These are phyloP conservation scores for Leucoma salicis DNA, from an alignment of 2,888 invertebrate genomes.

Conservation along the genomic window DNA sequence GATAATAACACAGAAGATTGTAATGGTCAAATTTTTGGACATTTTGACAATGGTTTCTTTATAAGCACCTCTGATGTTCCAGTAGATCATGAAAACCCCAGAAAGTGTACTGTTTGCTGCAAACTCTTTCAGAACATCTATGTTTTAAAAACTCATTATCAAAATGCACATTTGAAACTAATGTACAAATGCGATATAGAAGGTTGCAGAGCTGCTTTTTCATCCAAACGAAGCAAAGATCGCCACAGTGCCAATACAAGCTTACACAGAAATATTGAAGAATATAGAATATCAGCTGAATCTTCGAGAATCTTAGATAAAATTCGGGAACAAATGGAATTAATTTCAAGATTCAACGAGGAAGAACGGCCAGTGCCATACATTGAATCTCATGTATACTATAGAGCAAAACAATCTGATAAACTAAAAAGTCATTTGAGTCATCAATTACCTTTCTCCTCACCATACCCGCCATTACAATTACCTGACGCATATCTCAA, in stretches of 20 bases:
- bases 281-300: slow-evolving; percentile 64
- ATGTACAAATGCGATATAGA: slow-evolving; percentile 98
- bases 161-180: slow-evolving; percentile 96
- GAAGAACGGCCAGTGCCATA: slow-evolving; percentile 84
- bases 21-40: slow-evolving; percentile 85
- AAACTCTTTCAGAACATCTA: slow-evolving; percentile 97
- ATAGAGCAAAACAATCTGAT: slow-evolving; percentile 62
- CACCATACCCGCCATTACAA: slow-evolving; percentile 62
- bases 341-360: slow-evolving; percentile 89
- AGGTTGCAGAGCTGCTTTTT: slow-evolving; percentile 97
- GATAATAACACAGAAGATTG: slow-evolving; percentile 83
- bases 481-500: slow-evolving; percentile 66
- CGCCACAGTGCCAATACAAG: slow-evolving; percentile 95
- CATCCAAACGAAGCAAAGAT: slow-evolving; percentile 95
- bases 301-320: slow-evolving; percentile 78
- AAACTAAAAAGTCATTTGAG: slow-evolving; percentile 57
- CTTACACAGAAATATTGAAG: slow-evolving; percentile 92
- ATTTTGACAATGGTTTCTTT: slow-evolving; percentile 88
- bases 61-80: slow-evolving; percentile 91
- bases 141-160: slow-evolving; percentile 96
- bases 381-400: slow-evolving; percentile 77
- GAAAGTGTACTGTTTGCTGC: slow-evolving; percentile 95
- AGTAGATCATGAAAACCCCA: slow-evolving; percentile 94
- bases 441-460: slow-evolving; percentile 53
- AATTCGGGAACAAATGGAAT: slow-evolving; percentile 88